Base-by-base conservation (phyloP, 1,140 invertebrate genomes). In the Drosophila suzukii region DNA sequence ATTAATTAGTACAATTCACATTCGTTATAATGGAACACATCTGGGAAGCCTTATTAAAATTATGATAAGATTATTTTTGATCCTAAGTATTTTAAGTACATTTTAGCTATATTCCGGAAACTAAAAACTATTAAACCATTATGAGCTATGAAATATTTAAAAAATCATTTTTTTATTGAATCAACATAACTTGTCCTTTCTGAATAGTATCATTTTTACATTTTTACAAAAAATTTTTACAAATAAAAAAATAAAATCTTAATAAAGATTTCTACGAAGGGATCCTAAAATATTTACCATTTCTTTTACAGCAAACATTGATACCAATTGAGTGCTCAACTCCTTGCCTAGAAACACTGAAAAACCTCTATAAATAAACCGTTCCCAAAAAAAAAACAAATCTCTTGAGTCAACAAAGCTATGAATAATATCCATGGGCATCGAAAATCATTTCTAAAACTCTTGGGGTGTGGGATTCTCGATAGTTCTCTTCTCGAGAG, bases 391-490 rank as follows among this genome's bases (percentile, higher is more conserved):
- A 39, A 66, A 13, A 32, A 10, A n/a, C 12, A 6, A 68, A 55
- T 68, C 49, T 56, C 49, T 44, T 55, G 6, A 53, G 32, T 32
- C 50, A 70, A 57, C 34, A 47, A 34, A 49, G 24, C 39, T 17
- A 47, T 56, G 43, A 70, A 47, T 39, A 56, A 39, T 46, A 39
- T 57, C 51, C 32, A 34, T 13, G 17, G 43, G n/a, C 65, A 41
- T 71, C n/a, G 65, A 57, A 70, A 51, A 46, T 36, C 11, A 57
- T 36, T 72, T 58, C 4, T 36, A n/a, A 56, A 38, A 47, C 36
- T 38, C 41, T 51, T 34, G 49, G 8, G 8, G 30, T 51, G 49
- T 51, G 30, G 15, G n/a, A 15, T 44, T 30, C 32, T 53, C 27
- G 30, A 41, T 34, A 50, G 15, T 43, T 61, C 68, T 74, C 47